A percentile compares a stretch with the other conserved stretches of the same genome.
phyloP scores from a whole-genome alignment of 1,140 invertebrate genomes.

The Drosophila melanica region DNA sequence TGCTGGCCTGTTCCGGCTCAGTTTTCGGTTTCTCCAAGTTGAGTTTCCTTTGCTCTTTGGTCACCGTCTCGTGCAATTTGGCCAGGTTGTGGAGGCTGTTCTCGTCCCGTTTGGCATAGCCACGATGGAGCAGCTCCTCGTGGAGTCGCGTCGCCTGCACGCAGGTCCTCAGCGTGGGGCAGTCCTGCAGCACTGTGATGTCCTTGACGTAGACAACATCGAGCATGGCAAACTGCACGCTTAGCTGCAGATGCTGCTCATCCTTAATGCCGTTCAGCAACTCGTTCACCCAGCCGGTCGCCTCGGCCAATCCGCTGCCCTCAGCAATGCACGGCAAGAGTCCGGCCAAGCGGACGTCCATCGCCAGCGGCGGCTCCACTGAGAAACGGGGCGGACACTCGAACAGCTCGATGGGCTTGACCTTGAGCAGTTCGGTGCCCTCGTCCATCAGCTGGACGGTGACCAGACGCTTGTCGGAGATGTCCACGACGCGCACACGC shows the following conservation, averaged over 20 bases:
- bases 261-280: constrained; percentile 8
- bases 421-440: constrained; percentile 30
- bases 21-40: no score
- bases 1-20: no score
- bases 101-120: constrained; percentile 7
- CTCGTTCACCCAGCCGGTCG: constrained; percentile 24
- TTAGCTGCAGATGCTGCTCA: constrained; percentile 36
- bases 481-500: constrained; percentile 51
- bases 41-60: no score
- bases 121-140: constrained; percentile 28
- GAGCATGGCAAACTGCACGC: constrained; percentile 38
- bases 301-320: constrained; percentile 6
- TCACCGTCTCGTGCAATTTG: no score
- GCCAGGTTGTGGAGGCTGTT: neutral
- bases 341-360: constrained; percentile 45
- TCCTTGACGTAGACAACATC: constrained; percentile 42
- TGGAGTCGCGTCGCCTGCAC: constrained; percentile 26
- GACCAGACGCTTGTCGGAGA: neutral
- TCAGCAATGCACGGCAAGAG: constrained; percentile 6
- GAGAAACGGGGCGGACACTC: constrained; percentile 31
- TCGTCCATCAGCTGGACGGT: constrained; percentile 57
- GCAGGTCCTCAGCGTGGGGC: constrained; percentile 34
- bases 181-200: constrained; percentile 44
- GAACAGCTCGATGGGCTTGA: constrained; percentile 23
- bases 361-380: constrained; percentile 22